phyloP scores from a whole-genome alignment of 2,113 vertebrate species.

The Xerus inauris region DNA sequence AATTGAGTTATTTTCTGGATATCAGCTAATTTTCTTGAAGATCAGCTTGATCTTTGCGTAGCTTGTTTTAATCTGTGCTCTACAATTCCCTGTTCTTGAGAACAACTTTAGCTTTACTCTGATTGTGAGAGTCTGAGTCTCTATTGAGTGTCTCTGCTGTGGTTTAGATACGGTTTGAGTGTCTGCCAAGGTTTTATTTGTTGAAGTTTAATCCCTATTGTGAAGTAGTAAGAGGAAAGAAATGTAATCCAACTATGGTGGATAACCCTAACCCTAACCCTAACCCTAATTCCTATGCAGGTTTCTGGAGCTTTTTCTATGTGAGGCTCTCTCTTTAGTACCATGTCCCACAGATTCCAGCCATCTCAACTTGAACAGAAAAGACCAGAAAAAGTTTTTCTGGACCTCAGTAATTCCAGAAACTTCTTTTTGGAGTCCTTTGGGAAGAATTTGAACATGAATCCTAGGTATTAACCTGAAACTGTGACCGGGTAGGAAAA shows the following conservation, averaged over 20 bases:
- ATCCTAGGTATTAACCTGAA: not conserved
- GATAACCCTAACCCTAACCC: too few relatives aligned
- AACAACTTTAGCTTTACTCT: not conserved
- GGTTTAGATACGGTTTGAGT: not conserved
- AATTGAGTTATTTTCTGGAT: not conserved
- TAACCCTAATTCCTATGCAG: too few relatives aligned
- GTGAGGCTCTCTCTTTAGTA: not conserved
- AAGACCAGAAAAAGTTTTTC: not conserved
- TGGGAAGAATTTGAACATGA: not conserved
- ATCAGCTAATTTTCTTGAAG: not conserved
- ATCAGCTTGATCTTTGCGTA: not conserved
- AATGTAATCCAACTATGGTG: not conserved
- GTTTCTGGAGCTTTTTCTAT: not conserved
- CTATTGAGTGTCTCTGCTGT: not conserved
- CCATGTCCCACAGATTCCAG: not conserved
- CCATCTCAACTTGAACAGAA: not conserved
- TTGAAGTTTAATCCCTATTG: not conserved
- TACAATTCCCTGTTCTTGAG: not conserved
- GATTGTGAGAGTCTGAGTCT: not conserved
- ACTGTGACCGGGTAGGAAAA: not conserved
- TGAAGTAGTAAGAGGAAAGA: not conserved
- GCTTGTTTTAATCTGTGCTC: not conserved
- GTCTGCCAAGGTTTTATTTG: not conserved
- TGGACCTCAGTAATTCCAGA: not conserved
- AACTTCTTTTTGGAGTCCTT: not conserved